Evolutionary conservation across 2,113 vertebrate genomes (phyloP).

Genomic region (Paedocypris sp.): DNA sequence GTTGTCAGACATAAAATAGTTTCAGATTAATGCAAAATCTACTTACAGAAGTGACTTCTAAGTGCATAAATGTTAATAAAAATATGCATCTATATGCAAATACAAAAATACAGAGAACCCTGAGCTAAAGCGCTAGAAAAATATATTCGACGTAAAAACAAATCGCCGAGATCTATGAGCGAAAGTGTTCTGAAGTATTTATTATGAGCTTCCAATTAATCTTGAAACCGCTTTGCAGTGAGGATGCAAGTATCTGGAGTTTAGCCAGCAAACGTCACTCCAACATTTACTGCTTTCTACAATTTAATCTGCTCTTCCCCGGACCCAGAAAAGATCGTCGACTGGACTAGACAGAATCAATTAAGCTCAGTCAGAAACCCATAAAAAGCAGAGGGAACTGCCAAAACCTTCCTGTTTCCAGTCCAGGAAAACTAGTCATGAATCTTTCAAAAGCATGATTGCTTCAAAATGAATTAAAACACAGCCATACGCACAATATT

Average conservation of each 20-base stretch:
- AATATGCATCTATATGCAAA: too few relatives aligned
- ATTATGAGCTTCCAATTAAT: constrained; percentile 42
- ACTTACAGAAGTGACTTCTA: too few relatives aligned
- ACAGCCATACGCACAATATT: too few relatives aligned
- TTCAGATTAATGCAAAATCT: too few relatives aligned
- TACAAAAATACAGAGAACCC: too few relatives aligned
- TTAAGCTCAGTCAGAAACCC: not conserved
- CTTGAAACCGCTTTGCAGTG: constrained; percentile 45
- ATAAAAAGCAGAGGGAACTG: not conserved
- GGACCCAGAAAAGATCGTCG: constrained; percentile 8
- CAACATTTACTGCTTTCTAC: constrained; percentile 41
- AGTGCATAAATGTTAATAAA: too few relatives aligned
- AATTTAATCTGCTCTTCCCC: constrained; percentile 30
- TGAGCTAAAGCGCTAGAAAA: too few relatives aligned
- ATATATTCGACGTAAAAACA: too few relatives aligned
- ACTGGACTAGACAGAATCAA: constrained; percentile 8
- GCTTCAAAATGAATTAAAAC: too few relatives aligned
- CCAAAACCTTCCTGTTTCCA: not conserved
- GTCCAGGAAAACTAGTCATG: not conserved
- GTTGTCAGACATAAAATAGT: too few relatives aligned
- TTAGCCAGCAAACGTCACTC: constrained; percentile 42
- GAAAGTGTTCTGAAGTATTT: constrained; percentile 40
- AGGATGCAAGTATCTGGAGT: constrained; percentile 42
- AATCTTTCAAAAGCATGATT: too few relatives aligned
- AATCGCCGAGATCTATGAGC: too few relatives aligned